phyloP scores from a whole-genome alignment of 2,113 vertebrate species.

The Bos indicus region DNA sequence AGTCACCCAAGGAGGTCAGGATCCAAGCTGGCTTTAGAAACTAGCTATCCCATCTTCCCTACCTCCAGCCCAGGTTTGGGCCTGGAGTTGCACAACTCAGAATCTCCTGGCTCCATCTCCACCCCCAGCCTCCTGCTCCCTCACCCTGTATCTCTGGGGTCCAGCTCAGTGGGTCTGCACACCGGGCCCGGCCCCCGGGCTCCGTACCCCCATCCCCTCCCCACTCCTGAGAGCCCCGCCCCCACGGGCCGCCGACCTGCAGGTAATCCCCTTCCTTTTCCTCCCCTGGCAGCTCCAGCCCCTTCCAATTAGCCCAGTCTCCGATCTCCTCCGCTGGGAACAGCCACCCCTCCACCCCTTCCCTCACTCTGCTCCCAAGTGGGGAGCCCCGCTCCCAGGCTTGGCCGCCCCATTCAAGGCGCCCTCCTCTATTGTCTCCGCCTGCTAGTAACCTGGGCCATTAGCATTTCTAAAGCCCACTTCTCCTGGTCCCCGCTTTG shows the following conservation, averaged over 20 bases:
- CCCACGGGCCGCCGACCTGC: not conserved
- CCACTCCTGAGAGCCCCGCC: not conserved
- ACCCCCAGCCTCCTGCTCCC: not conserved
- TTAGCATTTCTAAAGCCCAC: constrained; percentile 68
- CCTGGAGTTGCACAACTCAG: not conserved
- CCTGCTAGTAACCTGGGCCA: constrained; percentile 31
- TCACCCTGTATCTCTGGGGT: not conserved
- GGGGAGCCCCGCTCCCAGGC: constrained; percentile 8
- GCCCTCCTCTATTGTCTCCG: constrained; percentile 41
- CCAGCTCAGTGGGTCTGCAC: not conserved
- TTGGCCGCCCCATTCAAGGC: constrained; percentile 9
- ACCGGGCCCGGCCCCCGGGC: not conserved
- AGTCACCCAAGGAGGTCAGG: not conserved
- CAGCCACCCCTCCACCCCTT: not conserved
- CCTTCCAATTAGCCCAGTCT: not conserved
- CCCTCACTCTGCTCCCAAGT: constrained; percentile 12
- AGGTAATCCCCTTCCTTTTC: not conserved
- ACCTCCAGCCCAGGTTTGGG: not conserved
- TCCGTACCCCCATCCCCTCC: not conserved
- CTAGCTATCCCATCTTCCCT: not conserved
- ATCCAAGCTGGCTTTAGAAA: not conserved
- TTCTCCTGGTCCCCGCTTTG: not conserved
- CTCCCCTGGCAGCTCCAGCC: not conserved
- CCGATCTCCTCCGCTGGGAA: not conserved
- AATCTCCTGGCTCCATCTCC: not conserved